A percentile compares a stretch with the other conserved stretches of the same genome.
Evolutionary conservation across 2,797 vertebrate species (phyloP).

Genomic region (Rhinogobio ventralis): DNA sequence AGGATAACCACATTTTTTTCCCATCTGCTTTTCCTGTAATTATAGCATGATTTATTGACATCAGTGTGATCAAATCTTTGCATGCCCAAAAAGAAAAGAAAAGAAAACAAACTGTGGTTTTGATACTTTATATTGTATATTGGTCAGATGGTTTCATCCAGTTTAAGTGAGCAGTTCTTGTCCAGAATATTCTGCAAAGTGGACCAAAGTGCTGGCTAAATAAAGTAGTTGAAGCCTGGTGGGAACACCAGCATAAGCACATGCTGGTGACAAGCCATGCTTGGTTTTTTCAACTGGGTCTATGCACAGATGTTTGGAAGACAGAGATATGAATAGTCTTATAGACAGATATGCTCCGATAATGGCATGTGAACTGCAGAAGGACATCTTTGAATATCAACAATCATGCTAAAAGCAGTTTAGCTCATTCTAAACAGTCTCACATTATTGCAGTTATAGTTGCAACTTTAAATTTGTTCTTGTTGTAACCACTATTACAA

Average conservation of each 20-base stretch:
- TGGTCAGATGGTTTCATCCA: neutral
- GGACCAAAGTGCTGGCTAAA: neutral
- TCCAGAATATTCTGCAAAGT: neutral
- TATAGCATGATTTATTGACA: neutral
- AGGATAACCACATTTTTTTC: neutral
- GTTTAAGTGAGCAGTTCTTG: neutral
- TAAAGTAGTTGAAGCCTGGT: neutral
- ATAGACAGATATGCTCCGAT: neutral
- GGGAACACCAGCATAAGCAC: neutral
- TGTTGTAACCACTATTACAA: conserved; percentile 1
- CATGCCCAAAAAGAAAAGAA: neutral
- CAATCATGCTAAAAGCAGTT: neutral
- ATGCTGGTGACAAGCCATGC: neutral
- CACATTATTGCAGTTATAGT: neutral
- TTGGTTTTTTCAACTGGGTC: neutral
- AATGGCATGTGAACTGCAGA: neutral
- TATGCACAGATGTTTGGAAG: neutral
- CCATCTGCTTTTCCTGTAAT: neutral
- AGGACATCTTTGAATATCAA: neutral
- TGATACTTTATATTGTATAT: neutral
- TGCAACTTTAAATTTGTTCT: neutral
- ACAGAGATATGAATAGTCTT: neutral
- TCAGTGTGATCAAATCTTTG: neutral
- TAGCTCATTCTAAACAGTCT: neutral
- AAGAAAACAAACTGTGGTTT: neutral